Evolutionary conservation across 2,797 vertebrate genomes (phyloP).

Genomic region (Anguilla anguilla): DNA sequence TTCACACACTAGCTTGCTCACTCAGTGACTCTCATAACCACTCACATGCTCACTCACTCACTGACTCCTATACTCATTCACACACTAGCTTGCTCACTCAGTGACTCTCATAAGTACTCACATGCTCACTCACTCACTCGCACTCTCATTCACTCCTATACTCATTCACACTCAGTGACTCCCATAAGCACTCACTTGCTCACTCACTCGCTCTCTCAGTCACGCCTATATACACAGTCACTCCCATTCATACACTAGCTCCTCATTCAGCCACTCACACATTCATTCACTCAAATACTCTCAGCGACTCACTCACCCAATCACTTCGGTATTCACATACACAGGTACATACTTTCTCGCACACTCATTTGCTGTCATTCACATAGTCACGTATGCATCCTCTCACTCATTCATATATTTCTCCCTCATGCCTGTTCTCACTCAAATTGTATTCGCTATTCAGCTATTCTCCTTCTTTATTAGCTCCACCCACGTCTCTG

Average conservation of each 20-base stretch:
- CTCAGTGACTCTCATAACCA: not conserved
- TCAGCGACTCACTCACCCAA: not conserved
- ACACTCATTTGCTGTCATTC: not conserved
- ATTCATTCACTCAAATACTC: not conserved
- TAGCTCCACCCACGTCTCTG: not conserved
- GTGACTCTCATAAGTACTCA: too few species aligned
- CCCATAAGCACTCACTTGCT: conserved; percentile 22
- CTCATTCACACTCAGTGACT: not conserved
- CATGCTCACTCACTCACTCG: too few species aligned
- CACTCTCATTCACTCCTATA: not conserved
- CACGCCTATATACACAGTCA: not conserved
- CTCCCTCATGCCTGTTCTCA: not conserved
- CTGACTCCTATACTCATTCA: conserved; percentile 7
- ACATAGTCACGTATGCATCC: not conserved
- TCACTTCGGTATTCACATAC: not conserved
- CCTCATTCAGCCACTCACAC: conserved; percentile 3
- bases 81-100: not conserved
- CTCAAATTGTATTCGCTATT: not conserved
- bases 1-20: conserved; percentile 25
- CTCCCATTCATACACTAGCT: not conserved
- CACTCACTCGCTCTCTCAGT: not conserved
- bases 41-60: conserved; percentile 24
- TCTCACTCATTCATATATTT: not conserved
- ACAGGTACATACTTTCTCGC: not conserved
- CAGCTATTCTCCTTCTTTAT: not conserved